Evolutionary conservation across 2,797 vertebrate species (phyloP), one percentile per base, ranked within the genome.

Genomic region (Hozukius guyotensis): DNA sequence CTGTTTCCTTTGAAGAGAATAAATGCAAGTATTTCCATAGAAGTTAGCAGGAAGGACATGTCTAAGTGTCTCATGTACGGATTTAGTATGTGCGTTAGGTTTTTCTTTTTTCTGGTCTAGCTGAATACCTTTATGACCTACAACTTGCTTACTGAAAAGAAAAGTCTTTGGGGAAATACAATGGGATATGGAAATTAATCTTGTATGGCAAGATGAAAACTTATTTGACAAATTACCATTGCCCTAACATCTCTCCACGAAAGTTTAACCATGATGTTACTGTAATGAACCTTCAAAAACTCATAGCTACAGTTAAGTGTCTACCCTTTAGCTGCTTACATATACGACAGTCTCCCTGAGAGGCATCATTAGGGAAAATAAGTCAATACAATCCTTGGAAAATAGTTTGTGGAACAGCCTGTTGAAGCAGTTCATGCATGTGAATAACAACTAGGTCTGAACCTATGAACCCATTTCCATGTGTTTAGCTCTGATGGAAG

Each of bases 201-300:
- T 94, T 88, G 75, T 84, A 84, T 91, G 87, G 89, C 91, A 92
- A 91, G 92, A 94, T 86, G 88, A 95, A 94, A 95, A 94, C 89
- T 87, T 88, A 76, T 86, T 93, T 96, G 95, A 96, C 93, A 96
- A 96, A 96, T 96, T 95, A 93, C 94, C 77, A 83, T 93, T 93
- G 93, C 89, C 88, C 86, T 78, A 88, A 93, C 82, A 67, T 93
- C 89, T 94, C 87, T 84, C 79, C 80, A 80, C 83, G 90, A 92
- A 94, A 93, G 89, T 93, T 88, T 90, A 93, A 87, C 78, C 89
- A 92, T 94, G 90, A 87, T 92, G 89, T 93, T 93, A 86, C 93
- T 94, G 91, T 95, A 95, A 95, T 95, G 92, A 95, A 93, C 83
- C 87, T 89, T 88, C 90, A 92, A 92, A 92, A 88, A 91, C 81